Evolutionary conservation across 2,888 invertebrate genomes (phyloP).

Genomic region (Drosophila helvetica): DNA sequence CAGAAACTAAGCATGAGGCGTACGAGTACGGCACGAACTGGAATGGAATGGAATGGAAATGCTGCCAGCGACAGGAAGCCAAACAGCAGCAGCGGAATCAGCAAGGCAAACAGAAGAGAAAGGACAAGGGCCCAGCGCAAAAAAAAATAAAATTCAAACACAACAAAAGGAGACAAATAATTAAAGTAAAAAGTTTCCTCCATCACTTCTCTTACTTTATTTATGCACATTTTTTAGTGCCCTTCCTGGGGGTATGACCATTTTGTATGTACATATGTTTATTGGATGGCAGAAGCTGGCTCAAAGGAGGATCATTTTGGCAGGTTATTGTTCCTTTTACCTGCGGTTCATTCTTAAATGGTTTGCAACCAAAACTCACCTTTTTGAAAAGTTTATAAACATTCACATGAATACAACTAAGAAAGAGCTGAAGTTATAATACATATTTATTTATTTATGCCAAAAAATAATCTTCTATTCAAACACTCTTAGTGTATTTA

Average conservation of each 20-base stretch:
- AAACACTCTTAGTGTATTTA: conserved; percentile 19
- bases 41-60: conserved; percentile 62
- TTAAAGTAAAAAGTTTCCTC: conserved; percentile 50
- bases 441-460: no score
- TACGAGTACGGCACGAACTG: conserved; percentile 15
- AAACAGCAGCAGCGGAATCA: conserved; percentile 59
- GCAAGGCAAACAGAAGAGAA: conserved; percentile 56
- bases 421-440: background rate
- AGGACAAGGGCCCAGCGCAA: conserved; percentile 14
- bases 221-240: conserved; percentile 20
- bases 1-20: conserved; percentile 41
- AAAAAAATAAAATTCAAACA: conserved; percentile 16
- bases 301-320: no score
- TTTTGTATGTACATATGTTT: background rate
- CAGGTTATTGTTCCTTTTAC: no score
- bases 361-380: no score
- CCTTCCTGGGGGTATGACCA: background rate
- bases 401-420: background rate
- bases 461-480: no score
- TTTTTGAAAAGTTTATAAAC: no score
- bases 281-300: no score
- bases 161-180: conserved; percentile 50
- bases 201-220: conserved; percentile 40
- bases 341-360: no score
- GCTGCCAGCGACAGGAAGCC: conserved; percentile 57